Conservation (phyloP, 2,113 vertebrate genomes). For the Festucalex cinctus region DNA sequence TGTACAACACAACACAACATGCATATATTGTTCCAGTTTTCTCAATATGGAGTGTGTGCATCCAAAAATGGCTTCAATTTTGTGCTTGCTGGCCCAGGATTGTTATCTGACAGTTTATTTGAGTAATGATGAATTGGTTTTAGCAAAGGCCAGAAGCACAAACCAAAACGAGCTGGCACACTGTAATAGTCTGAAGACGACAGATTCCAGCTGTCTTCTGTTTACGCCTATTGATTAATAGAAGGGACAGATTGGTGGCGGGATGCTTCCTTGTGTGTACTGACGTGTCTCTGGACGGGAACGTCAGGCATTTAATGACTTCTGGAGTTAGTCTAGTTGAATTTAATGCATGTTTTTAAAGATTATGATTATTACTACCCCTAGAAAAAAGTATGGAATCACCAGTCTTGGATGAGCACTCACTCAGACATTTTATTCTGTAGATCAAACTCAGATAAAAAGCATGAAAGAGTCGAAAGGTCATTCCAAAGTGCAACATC, state of each 20-base stretch:
- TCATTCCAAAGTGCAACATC: too few relatives aligned
- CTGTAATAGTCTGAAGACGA: slow-evolving; percentile 28
- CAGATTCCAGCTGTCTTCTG: slow-evolving; percentile 50
- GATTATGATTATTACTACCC: slow-evolving; percentile 2
- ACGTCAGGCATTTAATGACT: slow-evolving; percentile 39
- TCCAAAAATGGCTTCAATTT: slow-evolving; percentile 21
- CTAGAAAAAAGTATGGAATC: too few relatives aligned
- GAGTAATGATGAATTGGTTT: slow-evolving; percentile 44
- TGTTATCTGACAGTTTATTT: slow-evolving; percentile 41
- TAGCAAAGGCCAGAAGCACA: slow-evolving; percentile 37
- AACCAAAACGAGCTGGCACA: slow-evolving; percentile 46
- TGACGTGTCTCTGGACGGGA: slow-evolving; percentile 17
- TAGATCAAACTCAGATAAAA: too few relatives aligned
- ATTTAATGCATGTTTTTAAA: slow-evolving; percentile 6
- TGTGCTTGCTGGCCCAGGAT: slow-evolving; percentile 7
- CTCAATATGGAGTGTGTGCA: neutral
- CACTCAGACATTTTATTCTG: too few relatives aligned
- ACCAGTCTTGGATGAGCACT: too few relatives aligned
- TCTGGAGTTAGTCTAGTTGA: slow-evolving; percentile 19
- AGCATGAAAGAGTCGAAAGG: too few relatives aligned
- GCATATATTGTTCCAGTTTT: neutral
- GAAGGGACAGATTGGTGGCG: slow-evolving; percentile 50
- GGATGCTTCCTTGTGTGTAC: slow-evolving; percentile 37
- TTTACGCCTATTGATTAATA: slow-evolving; percentile 52
- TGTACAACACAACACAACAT: neutral